phyloP scores from a whole-genome alignment of 2,113 vertebrate species.

The Chamaetylas fuelleborni region DNA sequence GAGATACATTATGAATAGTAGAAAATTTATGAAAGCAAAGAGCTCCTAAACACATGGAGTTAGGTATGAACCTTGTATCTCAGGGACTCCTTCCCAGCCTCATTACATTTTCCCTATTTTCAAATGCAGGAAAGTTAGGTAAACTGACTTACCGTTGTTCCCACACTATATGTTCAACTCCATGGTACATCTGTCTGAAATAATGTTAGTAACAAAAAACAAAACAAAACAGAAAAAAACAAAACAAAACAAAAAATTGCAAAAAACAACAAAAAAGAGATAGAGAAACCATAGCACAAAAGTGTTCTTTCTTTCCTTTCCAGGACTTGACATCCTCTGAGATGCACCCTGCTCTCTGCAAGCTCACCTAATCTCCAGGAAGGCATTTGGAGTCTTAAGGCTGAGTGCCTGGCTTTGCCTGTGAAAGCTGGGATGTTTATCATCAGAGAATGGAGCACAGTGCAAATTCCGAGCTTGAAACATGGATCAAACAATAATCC shows the following conservation, averaged over 20 bases:
- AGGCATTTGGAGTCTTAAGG: not conserved
- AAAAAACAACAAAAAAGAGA: not conserved
- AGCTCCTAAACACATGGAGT: not conserved
- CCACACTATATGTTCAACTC: not conserved
- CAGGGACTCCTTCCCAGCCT: not conserved
- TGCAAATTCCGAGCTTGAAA: slow-evolving; percentile 1
- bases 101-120: not conserved
- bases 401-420: not conserved
- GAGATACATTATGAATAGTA: not conserved
- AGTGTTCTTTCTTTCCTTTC: not conserved
- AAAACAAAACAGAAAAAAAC: not conserved
- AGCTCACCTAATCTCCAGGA: not conserved
- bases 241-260: not conserved
- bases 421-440: not conserved
- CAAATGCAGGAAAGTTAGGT: not conserved
- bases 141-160: not conserved
- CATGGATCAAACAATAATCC: not conserved
- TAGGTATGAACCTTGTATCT: not conserved
- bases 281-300: not conserved
- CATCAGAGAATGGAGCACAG: not conserved
- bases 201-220: not conserved
- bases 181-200: not conserved
- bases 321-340: not conserved
- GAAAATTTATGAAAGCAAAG: not conserved
- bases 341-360: not conserved